Evolutionary conservation across 2,888 invertebrate species (phyloP), one percentile per base, ranked within the genome.

Genomic region (Ectemnius lituratus): DNA sequence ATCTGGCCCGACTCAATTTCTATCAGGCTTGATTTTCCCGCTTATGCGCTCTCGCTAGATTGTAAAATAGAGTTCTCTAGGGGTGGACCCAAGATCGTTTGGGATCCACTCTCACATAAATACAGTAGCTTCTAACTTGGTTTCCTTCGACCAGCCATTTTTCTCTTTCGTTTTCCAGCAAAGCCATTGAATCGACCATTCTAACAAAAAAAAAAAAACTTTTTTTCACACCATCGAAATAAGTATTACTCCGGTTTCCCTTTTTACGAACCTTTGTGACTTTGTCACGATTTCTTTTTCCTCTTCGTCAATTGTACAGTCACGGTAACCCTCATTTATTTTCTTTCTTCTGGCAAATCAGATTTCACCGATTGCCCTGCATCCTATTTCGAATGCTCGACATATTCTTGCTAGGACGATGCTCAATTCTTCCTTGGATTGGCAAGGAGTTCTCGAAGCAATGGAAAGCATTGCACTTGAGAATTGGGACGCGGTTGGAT

Each of bases 41-140:
- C 56, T 52, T 52, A 18, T 57, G 57, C 57, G 56, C 27, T 14
- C 37, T 52, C 20, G 57, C 47, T 52, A 58, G 57, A 63, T 57
- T 8, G 62, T 59, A 47, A 64, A 45, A 64, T 76, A 73, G 27
- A 59, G 67, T 76, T 67, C 70, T 68, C 68, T 20, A 28, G 70
- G 70, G 59, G 62, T 65, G 14, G 27, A 56, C 2, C 2, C 23
- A 23, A 23, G 52, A 62, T 46, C 49, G 67, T 52, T 67, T 64
- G 67, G 56, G 37, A 37, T 2, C 57, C 66, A 20, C 45, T 59
- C 61, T 65, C 64, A 65, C 72, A 78, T 78, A 73, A 73, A 76
- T 78, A 73, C 58, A 57, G 57, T 56, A 14, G 61, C 5, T 14
- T 59, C 8, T 37, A 23, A 14, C 47, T 11, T 62, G 60, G 23